Percentiles rank a stretch among this genome's conserved stretches.
These are phyloP conservation scores for Rhabdomys pumilio DNA, from an alignment of 2,797 vertebrate genomes.

Conservation along the genomic window DNA sequence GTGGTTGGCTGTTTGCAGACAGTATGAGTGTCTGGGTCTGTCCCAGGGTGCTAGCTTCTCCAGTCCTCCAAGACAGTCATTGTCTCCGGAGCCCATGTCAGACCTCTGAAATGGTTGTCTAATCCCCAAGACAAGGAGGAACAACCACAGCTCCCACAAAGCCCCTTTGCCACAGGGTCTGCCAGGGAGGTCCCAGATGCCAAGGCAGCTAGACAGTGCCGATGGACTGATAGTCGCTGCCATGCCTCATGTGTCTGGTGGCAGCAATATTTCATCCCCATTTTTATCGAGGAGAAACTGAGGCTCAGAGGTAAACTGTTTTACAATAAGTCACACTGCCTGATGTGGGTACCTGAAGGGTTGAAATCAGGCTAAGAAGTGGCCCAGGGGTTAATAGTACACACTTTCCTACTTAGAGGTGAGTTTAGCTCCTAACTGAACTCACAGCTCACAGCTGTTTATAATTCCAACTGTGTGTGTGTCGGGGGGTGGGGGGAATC, in stretches of 20 bases:
- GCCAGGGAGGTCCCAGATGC: neutral
- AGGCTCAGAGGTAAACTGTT: neutral
- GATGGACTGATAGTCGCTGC: too few relatives aligned
- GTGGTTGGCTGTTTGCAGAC: neutral
- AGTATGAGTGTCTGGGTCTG: neutral
- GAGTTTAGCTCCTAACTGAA: neutral
- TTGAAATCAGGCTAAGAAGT: neutral
- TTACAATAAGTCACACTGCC: neutral
- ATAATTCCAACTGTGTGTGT: neutral
- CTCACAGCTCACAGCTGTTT: neutral
- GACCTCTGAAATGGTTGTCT: neutral
- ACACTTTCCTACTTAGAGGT: neutral
- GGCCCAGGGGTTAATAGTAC: neutral
- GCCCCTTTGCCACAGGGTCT: neutral
- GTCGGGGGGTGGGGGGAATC: too few relatives aligned
- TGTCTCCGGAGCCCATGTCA: neutral
- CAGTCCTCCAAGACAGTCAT: neutral
- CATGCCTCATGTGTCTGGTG: neutral
- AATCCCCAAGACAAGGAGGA: fast-evolving
- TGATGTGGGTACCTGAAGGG: neutral
- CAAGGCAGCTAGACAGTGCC: fast-evolving
- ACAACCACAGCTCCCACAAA: neutral
- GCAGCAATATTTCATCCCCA: fast-evolving
- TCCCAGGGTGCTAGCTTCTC: neutral
- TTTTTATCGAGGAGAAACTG: neutral